Evolutionary conservation across 2,888 invertebrate genomes (phyloP).

Genomic region (Tineola bisselliella): DNA sequence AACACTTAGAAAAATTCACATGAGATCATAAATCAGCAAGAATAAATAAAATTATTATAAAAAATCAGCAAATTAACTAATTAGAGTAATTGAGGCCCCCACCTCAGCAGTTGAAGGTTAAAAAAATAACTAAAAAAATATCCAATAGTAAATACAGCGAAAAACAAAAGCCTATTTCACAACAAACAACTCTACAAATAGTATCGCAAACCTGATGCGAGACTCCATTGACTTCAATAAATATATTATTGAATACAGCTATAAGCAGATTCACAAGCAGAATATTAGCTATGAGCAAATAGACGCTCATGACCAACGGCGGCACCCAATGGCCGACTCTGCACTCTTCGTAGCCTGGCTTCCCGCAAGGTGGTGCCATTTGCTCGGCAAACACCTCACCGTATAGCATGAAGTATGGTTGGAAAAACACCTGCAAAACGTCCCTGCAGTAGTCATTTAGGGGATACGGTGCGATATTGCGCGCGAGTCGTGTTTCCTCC

Average conservation of each 20-base stretch:
- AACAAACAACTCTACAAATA: slow-evolving; percentile 12
- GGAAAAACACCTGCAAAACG: slow-evolving; percentile 83
- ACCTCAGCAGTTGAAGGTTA: no score
- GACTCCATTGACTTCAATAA: slow-evolving; percentile 93
- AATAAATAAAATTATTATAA: no score
- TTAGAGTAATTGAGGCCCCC: no score
- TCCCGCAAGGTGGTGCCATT: slow-evolving; percentile 93
- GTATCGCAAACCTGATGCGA: slow-evolving; percentile 85
- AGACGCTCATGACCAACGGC: slow-evolving; percentile 95
- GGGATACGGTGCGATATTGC: no score
- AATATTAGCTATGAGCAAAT: slow-evolving; percentile 96
- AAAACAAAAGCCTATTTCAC: neutral
- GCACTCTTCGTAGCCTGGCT: slow-evolving; percentile 76
- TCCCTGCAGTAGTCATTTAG: slow-evolving; percentile 18
- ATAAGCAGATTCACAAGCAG: slow-evolving; percentile 96
- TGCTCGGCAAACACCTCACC: slow-evolving; percentile 98
- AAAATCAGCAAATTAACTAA: no score
- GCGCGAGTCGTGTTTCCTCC: no score
- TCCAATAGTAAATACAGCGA: neutral
- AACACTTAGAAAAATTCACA: no score
- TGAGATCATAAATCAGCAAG: no score
- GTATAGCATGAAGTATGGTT: slow-evolving; percentile 99
- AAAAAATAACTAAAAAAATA: neutral
- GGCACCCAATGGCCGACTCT: slow-evolving; percentile 94
- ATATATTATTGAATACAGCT: slow-evolving; percentile 98